Base-by-base conservation (phyloP, 2,113 vertebrate genomes). In the Burhinus bistriatus region DNA sequence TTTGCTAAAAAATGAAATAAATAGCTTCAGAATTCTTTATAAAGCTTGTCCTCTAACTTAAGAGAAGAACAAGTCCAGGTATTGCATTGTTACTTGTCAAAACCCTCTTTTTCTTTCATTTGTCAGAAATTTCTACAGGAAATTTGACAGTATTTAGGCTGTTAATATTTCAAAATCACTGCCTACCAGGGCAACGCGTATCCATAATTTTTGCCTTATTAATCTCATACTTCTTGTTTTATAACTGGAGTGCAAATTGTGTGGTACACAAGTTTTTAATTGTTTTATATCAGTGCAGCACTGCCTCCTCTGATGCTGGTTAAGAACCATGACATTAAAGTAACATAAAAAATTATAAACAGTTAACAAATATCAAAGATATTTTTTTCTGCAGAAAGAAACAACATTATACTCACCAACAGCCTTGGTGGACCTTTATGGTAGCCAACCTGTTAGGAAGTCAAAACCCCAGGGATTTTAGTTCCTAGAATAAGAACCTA, bases 121-220 rank as follows among this genome's bases (percentile, higher is more conserved):
- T 45, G 8, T 23, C 19, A 73, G 85, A 77, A 82, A 52, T 16
- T 70, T 72, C n/a, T 73, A 9, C 15, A 61, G 38, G 16, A 90
- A 90, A 85, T 65, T 38, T 66, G 40, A 61, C 17, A 26, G 55
- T 18, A 44, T 75, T 92, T 54, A 79, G 17, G 15, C 27, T 38
- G 12, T 6, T 45, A 68, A 27, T 30, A 8, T 80, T 83, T 75
- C 36, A 93, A 86, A 80, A 54, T 66, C 34, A 26, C n/a, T 71
- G 13, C 36, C 20, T 61, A 1, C 2, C 21, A 47, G 15, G 20
- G 27, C 23, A 78, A 44, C 19, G 40, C 0, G 0, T 26, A 68
- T n/a, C 25, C 7, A 34, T 25, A n/a, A 25, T 44, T 66, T 75
- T 55, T 54, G 12, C 9, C 27, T 66, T 94, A 57, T n/a, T 84